Percentiles rank a stretch among this genome's conserved stretches.
Evolutionary conservation across 2,888 invertebrate species (phyloP).

Genomic region (Epinotia nisella): DNA sequence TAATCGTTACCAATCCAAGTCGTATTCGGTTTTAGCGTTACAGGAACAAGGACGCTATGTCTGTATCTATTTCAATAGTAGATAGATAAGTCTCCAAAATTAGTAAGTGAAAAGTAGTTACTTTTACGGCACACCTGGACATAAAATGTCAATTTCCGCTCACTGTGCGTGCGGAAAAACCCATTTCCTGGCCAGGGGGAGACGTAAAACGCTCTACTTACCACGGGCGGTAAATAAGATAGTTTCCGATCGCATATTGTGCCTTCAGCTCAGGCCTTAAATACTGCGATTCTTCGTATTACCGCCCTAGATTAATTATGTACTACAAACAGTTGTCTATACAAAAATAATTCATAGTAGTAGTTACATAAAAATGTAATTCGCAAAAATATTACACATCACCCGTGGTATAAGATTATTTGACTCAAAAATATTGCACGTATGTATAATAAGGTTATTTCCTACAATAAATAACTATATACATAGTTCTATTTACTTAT

Average conservation of each 20-base stretch:
- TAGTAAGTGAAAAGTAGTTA: background rate
- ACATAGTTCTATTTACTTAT: slow-evolving; percentile 64
- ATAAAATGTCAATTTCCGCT: no score
- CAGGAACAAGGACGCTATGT: background rate
- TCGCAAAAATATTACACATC: slow-evolving; percentile 37
- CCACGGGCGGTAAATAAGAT: no score
- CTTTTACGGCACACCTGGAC: background rate
- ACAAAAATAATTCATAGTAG: slow-evolving; percentile 15
- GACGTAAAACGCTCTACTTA: no score
- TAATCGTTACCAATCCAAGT: background rate
- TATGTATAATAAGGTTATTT: slow-evolving; percentile 74
- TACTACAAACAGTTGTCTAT: background rate
- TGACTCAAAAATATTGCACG: slow-evolving; percentile 62
- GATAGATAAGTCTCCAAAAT: background rate
- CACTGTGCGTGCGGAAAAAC: no score
- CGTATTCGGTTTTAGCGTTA: background rate
- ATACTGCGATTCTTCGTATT: no score
- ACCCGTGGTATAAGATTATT: slow-evolving; percentile 40
- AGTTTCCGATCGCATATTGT: no score
- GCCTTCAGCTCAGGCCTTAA: no score
- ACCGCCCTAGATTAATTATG: no score
- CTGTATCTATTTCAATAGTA: background rate
- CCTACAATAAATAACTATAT: slow-evolving; percentile 76
- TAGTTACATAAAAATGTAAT: slow-evolving; percentile 7
- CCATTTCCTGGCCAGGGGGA: no score